These are phyloP conservation scores for Eubasilissa regina DNA, from an alignment of 1,140 invertebrate species.

Conservation along the genomic window DNA sequence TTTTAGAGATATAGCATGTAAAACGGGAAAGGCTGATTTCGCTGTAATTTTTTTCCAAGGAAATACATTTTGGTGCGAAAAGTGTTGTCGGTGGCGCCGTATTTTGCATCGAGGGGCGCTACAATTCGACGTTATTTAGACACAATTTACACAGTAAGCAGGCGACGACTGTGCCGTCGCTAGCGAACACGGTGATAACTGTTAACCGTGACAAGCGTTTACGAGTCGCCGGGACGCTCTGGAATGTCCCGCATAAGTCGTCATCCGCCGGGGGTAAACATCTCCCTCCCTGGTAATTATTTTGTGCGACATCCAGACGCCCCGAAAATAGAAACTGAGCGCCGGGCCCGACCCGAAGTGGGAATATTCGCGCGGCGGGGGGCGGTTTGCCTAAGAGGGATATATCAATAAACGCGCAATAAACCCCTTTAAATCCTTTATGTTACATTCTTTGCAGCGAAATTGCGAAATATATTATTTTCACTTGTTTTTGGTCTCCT, in stretches of 20 bases:
- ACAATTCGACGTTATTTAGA: conserved; percentile 47
- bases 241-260: conserved; percentile 34
- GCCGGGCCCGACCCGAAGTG: not conserved
- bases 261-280: conserved; percentile 5
- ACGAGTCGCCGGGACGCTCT: conserved; percentile 27
- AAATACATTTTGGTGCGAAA: not conserved
- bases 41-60: too few relatives aligned
- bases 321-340: conserved; percentile 27
- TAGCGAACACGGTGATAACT: conserved; percentile 43
- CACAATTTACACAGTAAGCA: conserved; percentile 36
- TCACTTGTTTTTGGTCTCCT: too few relatives aligned
- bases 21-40: too few relatives aligned
- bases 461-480: too few relatives aligned
- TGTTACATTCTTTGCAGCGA: not conserved
- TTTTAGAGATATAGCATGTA: too few relatives aligned
- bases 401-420: conserved; percentile 21
- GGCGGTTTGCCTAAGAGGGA: conserved; percentile 8
- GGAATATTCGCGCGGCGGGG: conserved; percentile 3
- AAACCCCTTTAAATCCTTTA: not conserved
- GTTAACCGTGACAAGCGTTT: conserved; percentile 40
- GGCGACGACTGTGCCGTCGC: conserved; percentile 29
- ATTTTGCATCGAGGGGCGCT: conserved; percentile 31
- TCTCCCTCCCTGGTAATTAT: conserved; percentile 39
- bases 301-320: conserved; percentile 35
- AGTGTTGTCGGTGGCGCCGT: conserved; percentile 4